These are phyloP conservation scores for Halotydeus destructor DNA, from an alignment of 1,140 invertebrate species.

Conservation along the genomic window DNA sequence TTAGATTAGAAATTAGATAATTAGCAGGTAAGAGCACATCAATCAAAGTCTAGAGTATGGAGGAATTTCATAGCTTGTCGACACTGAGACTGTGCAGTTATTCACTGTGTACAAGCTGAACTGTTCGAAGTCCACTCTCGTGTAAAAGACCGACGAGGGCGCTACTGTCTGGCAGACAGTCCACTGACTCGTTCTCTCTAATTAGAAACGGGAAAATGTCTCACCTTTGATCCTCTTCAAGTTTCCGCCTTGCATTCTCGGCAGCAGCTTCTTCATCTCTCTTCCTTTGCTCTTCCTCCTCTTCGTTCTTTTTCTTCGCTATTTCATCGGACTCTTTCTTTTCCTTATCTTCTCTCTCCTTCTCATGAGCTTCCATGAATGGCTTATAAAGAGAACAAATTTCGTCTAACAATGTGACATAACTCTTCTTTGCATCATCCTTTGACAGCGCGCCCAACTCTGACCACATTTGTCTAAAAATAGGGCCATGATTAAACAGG, in stretches of 20 bases:
- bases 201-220: constrained; percentile 11
- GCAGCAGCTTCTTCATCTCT: constrained; percentile 17
- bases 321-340: constrained; percentile 33
- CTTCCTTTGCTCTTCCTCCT: constrained; percentile 33
- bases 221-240: constrained; percentile 30
- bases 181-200: background rate
- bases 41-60: too few species aligned
- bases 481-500: background rate
- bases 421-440: constrained; percentile 70
- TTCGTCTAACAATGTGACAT: constrained; percentile 64
- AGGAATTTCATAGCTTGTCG: too few species aligned
- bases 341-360: constrained; percentile 54
- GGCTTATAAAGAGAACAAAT: constrained; percentile 71
- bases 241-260: constrained; percentile 26
- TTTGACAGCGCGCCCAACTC: constrained; percentile 59
- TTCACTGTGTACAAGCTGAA: background rate
- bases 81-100: too few species aligned
- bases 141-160: too few species aligned
- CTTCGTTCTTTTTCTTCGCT: constrained; percentile 36
- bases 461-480: constrained; percentile 58
- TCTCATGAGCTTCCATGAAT: constrained; percentile 69
- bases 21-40: background rate
- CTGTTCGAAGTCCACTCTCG: background rate
- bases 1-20: background rate
- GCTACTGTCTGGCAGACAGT: too few species aligned